Evolutionary conservation across 2,888 invertebrate genomes (phyloP), one percentile per base, ranked within the genome.

Genomic region (Cecidostiba fungosa): DNA sequence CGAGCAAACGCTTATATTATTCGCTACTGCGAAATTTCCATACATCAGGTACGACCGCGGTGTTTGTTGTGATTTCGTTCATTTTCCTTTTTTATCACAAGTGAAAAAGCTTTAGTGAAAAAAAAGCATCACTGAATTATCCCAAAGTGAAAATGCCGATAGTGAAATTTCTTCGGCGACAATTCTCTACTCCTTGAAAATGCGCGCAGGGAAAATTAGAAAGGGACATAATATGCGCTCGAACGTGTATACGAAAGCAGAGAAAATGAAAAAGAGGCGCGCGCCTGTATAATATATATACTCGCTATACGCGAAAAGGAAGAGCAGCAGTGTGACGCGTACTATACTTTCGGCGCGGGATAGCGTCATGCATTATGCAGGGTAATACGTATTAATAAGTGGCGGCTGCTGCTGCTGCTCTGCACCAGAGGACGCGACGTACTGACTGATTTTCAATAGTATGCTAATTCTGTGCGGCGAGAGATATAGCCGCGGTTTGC

Each of bases 401-500:
- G 77, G 59, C 66, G 66, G 59, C 39, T 19, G 43, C n/a, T 36
- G 72, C n/a, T 36, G 77, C 62, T n/a, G n/a, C 54, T 19, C 19
- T 23, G 78, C 8, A 32, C 77, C 19, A 19, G 50, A 50, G 50
- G 50, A 5, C 50, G 50, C 50, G 50, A 19, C 50, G 50, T 59
- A 59, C n/a, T n/a, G 80, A 72, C 83, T 77, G 86, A 86, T 86
- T 80, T 86, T 86, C 80, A 86, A 86, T 86, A 77, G 80, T 62
- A 80, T 83, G 83, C 77, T 83, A 83, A 86, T 86, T 80, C 23
- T 3, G 14, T 16, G 36, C n/a, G 26, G 39, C 72, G 19, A 32
- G 54, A n/a, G n/a, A 36, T 72, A 3, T 62, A 8, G 10, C 29
- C 66, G 72, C 39, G 36, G 36, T 12, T 19, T 62, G n/a, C 59